phyloP scores from a whole-genome alignment of 1,140 invertebrate genomes.

The Hypsibius dujardini region DNA sequence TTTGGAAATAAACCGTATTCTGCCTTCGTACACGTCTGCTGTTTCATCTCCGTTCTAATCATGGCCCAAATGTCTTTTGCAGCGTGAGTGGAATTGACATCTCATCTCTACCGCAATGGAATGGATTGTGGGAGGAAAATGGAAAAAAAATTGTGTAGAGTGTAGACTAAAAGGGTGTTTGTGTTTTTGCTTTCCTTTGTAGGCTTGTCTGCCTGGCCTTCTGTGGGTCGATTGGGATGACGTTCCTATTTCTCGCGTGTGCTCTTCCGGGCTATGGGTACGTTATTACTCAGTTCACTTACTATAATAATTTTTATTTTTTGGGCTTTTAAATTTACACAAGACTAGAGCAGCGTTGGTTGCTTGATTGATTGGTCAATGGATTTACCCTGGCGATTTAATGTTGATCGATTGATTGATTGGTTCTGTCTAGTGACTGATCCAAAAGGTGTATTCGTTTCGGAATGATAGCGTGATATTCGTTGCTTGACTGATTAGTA shows the following conservation, averaged over 20 bases:
- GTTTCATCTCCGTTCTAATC: too few relatives aligned
- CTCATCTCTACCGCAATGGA: background rate
- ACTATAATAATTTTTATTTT: too few relatives aligned
- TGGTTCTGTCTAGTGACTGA: too few relatives aligned
- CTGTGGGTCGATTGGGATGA: conserved; percentile 84
- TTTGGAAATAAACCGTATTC: too few relatives aligned
- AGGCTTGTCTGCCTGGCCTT: conserved; percentile 75
- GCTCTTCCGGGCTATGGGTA: conserved; percentile 71
- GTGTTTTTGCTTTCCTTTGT: conserved; percentile 33
- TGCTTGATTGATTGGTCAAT: conserved; percentile 18
- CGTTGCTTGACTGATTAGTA: too few relatives aligned
- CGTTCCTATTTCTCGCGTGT: conserved; percentile 83
- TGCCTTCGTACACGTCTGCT: too few relatives aligned
- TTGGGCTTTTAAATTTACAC: conserved; percentile 26
- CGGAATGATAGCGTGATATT: too few relatives aligned
- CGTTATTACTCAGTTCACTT: too few relatives aligned
- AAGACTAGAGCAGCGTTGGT: background rate
- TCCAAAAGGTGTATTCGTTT: too few relatives aligned
- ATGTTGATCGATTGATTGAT: too few relatives aligned
- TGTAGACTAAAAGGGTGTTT: background rate
- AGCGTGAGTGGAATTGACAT: too few relatives aligned
- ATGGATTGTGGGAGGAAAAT: background rate
- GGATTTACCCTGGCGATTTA: conserved; percentile 10
- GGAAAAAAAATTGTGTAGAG: background rate
- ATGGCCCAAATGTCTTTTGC: too few relatives aligned